These are phyloP conservation scores for Dryadula phaetusa DNA, from an alignment of 2,888 invertebrate species.

Conservation along the genomic window DNA sequence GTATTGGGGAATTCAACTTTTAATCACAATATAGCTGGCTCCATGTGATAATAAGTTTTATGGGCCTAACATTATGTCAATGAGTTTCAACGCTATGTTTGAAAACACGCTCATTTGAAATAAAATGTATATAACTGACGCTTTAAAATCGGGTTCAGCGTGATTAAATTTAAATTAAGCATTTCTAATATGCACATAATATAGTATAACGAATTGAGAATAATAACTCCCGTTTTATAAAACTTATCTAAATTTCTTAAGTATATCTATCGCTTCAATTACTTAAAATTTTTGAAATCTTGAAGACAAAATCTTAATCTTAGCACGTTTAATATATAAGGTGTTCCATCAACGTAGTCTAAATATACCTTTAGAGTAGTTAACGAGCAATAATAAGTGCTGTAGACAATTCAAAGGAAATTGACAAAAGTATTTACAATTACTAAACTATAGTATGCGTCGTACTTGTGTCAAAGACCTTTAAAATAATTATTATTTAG, in stretches of 20 bases:
- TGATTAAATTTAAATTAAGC: not conserved
- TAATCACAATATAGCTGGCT: conserved; percentile 2
- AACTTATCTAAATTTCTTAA: not conserved
- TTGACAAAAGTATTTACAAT: conserved; percentile 52
- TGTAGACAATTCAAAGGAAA: conserved; percentile 69
- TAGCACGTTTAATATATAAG: conserved; percentile 24
- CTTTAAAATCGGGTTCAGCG: conserved; percentile 6
- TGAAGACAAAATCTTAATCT: not conserved
- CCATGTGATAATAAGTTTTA: not conserved
- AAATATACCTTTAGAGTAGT: conserved; percentile 53
- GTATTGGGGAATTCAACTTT: not conserved
- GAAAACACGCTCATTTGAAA: not conserved
- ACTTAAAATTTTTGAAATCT: conserved; percentile 3
- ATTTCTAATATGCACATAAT: not conserved
- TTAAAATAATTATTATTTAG: not conserved
- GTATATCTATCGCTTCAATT: conserved; percentile 2
- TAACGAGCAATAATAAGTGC: conserved; percentile 82
- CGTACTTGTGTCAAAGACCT: conserved; percentile 70
- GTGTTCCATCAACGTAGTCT: conserved; percentile 16
- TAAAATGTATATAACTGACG: not conserved
- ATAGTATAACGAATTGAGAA: not conserved
- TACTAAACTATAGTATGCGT: conserved; percentile 15
- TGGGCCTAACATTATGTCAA: conserved; percentile 23
- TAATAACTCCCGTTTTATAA: not conserved
- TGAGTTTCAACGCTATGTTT: not conserved